These are phyloP conservation scores for Drosophila picticornis DNA, from an alignment of 2,888 invertebrate species.

Conservation along the genomic window DNA sequence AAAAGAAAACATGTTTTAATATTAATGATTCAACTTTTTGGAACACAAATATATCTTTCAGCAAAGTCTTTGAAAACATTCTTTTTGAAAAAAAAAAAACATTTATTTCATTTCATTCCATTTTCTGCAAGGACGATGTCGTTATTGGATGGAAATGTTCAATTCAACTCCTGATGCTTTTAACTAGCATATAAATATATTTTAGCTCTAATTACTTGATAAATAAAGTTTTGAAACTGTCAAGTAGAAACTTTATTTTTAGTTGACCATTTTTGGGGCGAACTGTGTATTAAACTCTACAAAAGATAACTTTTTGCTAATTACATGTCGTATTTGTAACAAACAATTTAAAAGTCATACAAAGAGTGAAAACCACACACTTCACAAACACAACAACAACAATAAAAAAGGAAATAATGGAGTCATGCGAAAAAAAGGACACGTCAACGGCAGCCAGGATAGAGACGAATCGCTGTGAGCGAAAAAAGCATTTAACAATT, in stretches of 20 bases:
- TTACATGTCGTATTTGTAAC: conserved; percentile 58
- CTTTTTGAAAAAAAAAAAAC: not conserved
- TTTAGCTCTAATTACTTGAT: not conserved
- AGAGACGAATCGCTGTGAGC: conserved; percentile 29
- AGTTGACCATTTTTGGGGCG: not conserved
- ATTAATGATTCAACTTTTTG: not conserved
- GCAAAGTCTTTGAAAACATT: not conserved
- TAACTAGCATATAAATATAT: not conserved
- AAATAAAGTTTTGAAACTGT: not conserved
- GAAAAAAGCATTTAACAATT: conserved; percentile 74
- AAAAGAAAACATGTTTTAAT: not conserved
- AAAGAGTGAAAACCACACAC: conserved; percentile 44
- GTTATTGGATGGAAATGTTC: not conserved
- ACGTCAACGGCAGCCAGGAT: conserved; percentile 48
- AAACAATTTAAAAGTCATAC: conserved; percentile 58
- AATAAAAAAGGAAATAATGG: not conserved
- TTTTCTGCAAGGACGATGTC: not conserved
- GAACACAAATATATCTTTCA: not conserved
- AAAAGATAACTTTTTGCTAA: conserved; percentile 48
- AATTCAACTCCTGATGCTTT: not conserved
- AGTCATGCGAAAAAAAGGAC: conserved; percentile 29
- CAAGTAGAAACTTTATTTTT: not conserved
- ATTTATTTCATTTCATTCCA: not conserved
- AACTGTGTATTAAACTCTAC: conserved; percentile 15
- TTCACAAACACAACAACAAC: conserved; percentile 25